Evolutionary conservation across 2,888 invertebrate species (phyloP).

Genomic region (Rhamphomyia laevipes): DNA sequence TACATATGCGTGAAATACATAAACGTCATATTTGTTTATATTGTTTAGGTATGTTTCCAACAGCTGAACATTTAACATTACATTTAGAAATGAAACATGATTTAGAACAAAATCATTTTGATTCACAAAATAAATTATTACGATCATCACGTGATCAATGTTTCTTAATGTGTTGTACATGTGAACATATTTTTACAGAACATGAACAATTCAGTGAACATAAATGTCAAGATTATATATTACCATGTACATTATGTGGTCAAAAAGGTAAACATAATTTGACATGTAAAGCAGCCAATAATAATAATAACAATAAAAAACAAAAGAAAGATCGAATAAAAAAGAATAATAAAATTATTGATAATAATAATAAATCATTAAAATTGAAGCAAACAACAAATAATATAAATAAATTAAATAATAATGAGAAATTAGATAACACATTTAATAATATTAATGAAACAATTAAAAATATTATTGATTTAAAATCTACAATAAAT

Average conservation of each 20-base stretch:
- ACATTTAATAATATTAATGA: too few relatives aligned
- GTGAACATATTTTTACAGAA: slow-evolving; percentile 66
- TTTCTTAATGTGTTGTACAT: slow-evolving; percentile 68
- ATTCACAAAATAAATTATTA: slow-evolving; percentile 55
- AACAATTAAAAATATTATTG: too few relatives aligned
- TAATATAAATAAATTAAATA: too few relatives aligned
- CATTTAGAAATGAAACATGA: slow-evolving; percentile 70
- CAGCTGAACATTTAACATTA: slow-evolving; percentile 63
- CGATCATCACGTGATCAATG: slow-evolving; percentile 49
- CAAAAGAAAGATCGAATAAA: too few relatives aligned
- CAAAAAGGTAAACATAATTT: slow-evolving; percentile 31
- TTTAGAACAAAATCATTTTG: slow-evolving; percentile 56
- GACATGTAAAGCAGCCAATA: slow-evolving; percentile 26
- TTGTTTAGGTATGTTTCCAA: slow-evolving; percentile 72
- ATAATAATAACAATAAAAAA: too few relatives aligned
- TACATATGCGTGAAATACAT: slow-evolving; percentile 75
- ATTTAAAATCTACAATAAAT: too few relatives aligned
- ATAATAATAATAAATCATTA: too few relatives aligned
- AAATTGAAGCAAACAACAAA: too few relatives aligned
- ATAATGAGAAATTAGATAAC: too few relatives aligned
- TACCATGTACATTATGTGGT: slow-evolving; percentile 33
- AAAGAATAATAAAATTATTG: too few relatives aligned
- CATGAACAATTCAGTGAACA: slow-evolving; percentile 66
- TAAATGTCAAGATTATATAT: slow-evolving; percentile 43
- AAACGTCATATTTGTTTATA: slow-evolving; percentile 70